These are phyloP conservation scores for Prosapia bicincta DNA, from an alignment of 2,888 invertebrate genomes.

Conservation along the genomic window DNA sequence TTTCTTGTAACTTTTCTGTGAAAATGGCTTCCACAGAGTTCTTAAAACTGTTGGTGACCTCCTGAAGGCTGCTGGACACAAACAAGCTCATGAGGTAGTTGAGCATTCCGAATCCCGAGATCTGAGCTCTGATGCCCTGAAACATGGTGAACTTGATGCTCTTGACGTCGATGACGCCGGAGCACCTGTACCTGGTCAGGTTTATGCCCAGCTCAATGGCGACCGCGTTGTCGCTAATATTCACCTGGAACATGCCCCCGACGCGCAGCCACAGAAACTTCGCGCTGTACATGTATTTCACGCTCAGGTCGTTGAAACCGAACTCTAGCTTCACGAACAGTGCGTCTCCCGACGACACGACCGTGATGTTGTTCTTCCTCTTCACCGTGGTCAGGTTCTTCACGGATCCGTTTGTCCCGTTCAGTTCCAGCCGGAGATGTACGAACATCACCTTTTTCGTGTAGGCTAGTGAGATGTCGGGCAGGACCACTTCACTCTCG, in stretches of 20 bases:
- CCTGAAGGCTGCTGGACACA: not conserved
- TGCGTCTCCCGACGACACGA: not conserved
- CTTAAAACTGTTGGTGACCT: not conserved
- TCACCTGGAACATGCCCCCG: not conserved
- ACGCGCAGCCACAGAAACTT: not conserved
- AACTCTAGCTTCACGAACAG: not conserved
- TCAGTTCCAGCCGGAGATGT: not conserved
- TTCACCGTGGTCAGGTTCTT: not conserved
- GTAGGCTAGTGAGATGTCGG: not conserved
- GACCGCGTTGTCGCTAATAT: not conserved
- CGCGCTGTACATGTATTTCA: not conserved
- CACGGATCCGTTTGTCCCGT: not conserved
- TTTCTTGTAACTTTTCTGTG: not conserved
- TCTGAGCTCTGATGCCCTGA: not conserved
- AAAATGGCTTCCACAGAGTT: not conserved
- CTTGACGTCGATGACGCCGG: not conserved
- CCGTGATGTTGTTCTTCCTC: not conserved
- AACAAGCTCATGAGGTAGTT: not conserved
- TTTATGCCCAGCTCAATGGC: not conserved
- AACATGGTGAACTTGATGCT: not conserved
- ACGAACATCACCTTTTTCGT: not conserved
- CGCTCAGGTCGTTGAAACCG: not conserved
- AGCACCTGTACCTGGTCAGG: not conserved
- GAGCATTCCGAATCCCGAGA: not conserved
- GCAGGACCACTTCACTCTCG: not conserved